These are phyloP conservation scores for Brachylomia viminalis DNA, from an alignment of 2,888 invertebrate genomes.

Conservation along the genomic window DNA sequence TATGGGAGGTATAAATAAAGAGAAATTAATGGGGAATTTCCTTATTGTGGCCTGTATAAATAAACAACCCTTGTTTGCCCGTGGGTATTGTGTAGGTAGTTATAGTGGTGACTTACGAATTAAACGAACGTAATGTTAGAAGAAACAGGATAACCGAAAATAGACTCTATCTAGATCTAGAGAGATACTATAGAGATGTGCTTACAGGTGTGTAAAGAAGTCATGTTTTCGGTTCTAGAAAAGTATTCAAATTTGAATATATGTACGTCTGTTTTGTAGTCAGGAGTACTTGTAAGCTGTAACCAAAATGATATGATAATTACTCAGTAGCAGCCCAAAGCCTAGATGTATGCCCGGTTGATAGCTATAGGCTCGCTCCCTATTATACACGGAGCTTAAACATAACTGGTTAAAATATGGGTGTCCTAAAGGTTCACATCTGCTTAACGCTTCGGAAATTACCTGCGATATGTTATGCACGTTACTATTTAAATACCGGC, in stretches of 20 bases:
- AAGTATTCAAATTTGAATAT: not conserved
- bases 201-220: not conserved
- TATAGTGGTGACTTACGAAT: not conserved
- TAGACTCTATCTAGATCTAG: too few relatives aligned
- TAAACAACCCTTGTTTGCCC: slow-evolving; percentile 9
- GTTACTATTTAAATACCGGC: not conserved
- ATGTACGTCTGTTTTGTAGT: not conserved
- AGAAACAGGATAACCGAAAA: not conserved
- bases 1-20: slow-evolving; percentile 25
- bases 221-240: not conserved
- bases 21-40: slow-evolving; percentile 21
- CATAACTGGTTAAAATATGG: too few relatives aligned
- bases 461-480: too few relatives aligned
- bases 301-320: not conserved
- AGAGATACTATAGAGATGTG: too few relatives aligned
- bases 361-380: too few relatives aligned
- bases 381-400: too few relatives aligned
- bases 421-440: too few relatives aligned
- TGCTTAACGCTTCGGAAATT: too few relatives aligned
- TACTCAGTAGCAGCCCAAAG: not conserved
- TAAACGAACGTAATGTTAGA: slow-evolving; percentile 1
- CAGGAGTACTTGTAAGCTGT: not conserved
- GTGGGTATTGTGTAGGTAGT: slow-evolving; percentile 14
- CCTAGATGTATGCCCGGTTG: not conserved
- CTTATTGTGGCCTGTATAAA: not conserved